A percentile compares a stretch with the other conserved stretches of the same genome.
Conservation (phyloP, 2,888 invertebrate genomes). For the Tetheella fluctuosa region DNA sequence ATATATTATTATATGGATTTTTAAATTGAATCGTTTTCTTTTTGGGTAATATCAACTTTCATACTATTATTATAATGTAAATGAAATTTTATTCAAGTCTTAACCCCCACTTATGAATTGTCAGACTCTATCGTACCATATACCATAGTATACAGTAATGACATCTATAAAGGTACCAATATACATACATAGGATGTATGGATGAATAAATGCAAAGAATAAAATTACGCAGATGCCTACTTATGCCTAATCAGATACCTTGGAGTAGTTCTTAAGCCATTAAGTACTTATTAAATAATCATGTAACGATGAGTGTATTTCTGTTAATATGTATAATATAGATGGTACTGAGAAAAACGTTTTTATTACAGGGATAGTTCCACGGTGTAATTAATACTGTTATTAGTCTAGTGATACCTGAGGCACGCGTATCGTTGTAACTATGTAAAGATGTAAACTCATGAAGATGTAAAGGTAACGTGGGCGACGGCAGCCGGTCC, state of each 20-base stretch:
- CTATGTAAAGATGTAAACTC: constrained; percentile 24
- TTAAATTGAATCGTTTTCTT: too few species aligned
- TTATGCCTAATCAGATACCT: not conserved
- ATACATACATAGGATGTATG: too few species aligned
- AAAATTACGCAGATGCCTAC: not conserved
- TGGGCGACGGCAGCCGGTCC: constrained; percentile 24
- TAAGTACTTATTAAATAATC: not conserved
- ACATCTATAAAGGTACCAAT: too few species aligned
- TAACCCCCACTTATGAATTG: too few species aligned
- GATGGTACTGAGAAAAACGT: constrained; percentile 23
- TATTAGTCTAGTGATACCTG: constrained; percentile 37
- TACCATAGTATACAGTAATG: too few species aligned
- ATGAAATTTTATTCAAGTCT: too few species aligned
- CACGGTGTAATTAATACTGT: constrained; percentile 60
- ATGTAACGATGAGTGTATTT: not conserved
- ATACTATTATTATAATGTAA: too few species aligned
- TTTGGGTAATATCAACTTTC: too few species aligned
- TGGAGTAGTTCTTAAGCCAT: not conserved
- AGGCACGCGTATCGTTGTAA: constrained; percentile 37
- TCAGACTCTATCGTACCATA: too few species aligned
- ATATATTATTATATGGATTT: too few species aligned
- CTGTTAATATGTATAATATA: constrained; percentile 20
- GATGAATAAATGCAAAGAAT: too few species aligned
- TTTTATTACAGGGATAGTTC: constrained; percentile 50
- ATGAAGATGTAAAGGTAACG: constrained; percentile 17